A percentile compares a stretch with the other conserved stretches of the same genome.
These are phyloP conservation scores for Drosophila niveifrons DNA, from an alignment of 2,888 invertebrate species.

Conservation along the genomic window DNA sequence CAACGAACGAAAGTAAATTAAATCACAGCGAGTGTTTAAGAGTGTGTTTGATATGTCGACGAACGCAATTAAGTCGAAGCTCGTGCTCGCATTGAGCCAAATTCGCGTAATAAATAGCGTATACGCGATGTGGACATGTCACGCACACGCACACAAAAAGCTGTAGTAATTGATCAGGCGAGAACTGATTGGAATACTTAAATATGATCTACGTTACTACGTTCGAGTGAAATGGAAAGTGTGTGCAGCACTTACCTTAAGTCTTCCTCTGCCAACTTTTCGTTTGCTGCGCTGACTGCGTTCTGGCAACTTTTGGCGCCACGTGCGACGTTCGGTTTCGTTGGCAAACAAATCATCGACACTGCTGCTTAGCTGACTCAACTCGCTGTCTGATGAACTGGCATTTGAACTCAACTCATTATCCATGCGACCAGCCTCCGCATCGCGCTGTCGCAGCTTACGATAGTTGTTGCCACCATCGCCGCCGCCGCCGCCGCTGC, in stretches of 20 bases:
- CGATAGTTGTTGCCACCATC: too few species aligned
- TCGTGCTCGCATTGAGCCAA: constrained; percentile 57
- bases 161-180: constrained; percentile 36
- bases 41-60: neutral
- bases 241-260: constrained; percentile 58
- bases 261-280: constrained; percentile 2
- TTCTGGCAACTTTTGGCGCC: constrained; percentile 56
- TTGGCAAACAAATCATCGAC: constrained; percentile 75
- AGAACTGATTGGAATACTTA: constrained; percentile 60
- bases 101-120: constrained; percentile 50
- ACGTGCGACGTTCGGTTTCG: constrained; percentile 58
- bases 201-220: constrained; percentile 14
- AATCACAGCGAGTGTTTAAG: constrained; percentile 2
- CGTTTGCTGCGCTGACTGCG: constrained; percentile 17
- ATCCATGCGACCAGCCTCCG: constrained; percentile 56
- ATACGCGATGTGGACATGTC: constrained; percentile 30
- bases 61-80: constrained; percentile 49
- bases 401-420: constrained; percentile 35
- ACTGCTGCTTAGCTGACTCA: constrained; percentile 60
- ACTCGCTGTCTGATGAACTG: constrained; percentile 31
- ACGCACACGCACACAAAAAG: constrained; percentile 30
- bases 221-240: constrained; percentile 60
- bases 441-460: constrained; percentile 72
- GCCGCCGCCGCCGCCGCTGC: constrained; percentile 31
- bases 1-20: constrained; percentile 45